phyloP scores from a whole-genome alignment of 1,140 invertebrate genomes.

The Ceratosolen solmsi region DNA sequence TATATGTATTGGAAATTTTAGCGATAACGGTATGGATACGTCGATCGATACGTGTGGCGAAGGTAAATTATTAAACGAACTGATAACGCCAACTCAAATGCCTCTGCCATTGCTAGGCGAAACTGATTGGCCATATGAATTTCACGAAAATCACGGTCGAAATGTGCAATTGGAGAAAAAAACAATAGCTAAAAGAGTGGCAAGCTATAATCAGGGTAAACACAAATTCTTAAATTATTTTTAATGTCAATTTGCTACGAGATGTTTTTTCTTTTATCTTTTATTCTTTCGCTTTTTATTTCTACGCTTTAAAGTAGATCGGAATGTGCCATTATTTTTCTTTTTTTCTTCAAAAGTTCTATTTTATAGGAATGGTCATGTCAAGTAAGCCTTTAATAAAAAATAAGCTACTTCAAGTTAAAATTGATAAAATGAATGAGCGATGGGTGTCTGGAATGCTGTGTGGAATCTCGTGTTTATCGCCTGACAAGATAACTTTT shows the following conservation, averaged over 20 bases:
- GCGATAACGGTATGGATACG: conserved; percentile 69
- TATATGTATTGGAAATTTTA: conserved; percentile 40
- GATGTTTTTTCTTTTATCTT: too few species aligned
- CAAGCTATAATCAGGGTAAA: conserved; percentile 83
- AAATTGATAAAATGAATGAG: conserved; percentile 82
- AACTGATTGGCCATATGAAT: conserved; percentile 73
- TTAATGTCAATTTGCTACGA: too few species aligned
- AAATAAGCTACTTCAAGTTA: conserved; percentile 80
- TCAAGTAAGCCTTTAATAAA: conserved; percentile 76
- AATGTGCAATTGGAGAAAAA: conserved; percentile 81
- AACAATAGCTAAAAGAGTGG: conserved; percentile 77
- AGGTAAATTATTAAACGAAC: conserved; percentile 67
- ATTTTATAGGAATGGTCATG: conserved; percentile 76
- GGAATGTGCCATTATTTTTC: too few species aligned
- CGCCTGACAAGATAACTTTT: conserved; percentile 79
- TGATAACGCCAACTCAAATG: conserved; percentile 64
- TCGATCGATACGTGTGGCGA: conserved; percentile 69
- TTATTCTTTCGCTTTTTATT: too few species aligned
- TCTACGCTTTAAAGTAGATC: too few species aligned
- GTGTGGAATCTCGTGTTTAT: conserved; percentile 81
- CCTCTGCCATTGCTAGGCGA: conserved; percentile 58
- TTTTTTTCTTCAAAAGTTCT: conserved; percentile 7
- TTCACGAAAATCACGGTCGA: conserved; percentile 81
- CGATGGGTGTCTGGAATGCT: conserved; percentile 87
- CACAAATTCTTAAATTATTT: too few species aligned